Evolutionary conservation across 37 sponge, comb jelly and placozoan species (phyloP).

Genomic region (Geodia barretti): DNA sequence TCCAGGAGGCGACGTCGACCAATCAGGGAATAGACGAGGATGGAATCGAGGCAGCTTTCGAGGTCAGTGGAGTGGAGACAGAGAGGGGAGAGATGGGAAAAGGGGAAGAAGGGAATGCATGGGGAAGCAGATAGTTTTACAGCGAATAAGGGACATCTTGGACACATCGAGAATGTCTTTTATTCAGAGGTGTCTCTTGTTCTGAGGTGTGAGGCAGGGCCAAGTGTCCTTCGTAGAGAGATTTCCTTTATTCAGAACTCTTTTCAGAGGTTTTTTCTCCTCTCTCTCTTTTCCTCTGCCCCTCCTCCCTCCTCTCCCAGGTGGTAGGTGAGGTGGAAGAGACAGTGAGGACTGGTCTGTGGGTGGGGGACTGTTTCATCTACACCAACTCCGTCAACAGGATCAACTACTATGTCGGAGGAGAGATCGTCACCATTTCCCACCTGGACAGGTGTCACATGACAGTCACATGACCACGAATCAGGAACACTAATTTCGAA

Average conservation of each 20-base stretch:
- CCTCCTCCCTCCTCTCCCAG: constrained; percentile 10
- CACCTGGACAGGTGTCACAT: constrained; percentile 85
- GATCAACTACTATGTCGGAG: constrained; percentile 97
- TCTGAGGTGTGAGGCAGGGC: too few relatives aligned
- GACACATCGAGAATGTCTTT: too few relatives aligned
- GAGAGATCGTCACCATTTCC: constrained; percentile 94
- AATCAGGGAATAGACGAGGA: constrained; percentile 84
- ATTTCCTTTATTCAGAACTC: too few relatives aligned
- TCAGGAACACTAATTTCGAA: too few relatives aligned
- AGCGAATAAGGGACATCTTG: too few relatives aligned
- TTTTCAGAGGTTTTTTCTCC: too few relatives aligned
- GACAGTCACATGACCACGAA: not conserved
- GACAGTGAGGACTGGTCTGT: constrained; percentile 78
- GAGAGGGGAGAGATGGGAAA: not conserved
- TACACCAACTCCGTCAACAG: constrained; percentile 92
- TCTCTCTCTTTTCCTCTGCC: too few relatives aligned
- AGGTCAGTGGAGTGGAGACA: constrained; percentile 41
- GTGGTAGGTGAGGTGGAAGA: constrained; percentile 80
- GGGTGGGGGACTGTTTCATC: constrained; percentile 98
- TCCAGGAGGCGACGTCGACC: constrained; percentile 32
- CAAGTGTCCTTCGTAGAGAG: too few relatives aligned
- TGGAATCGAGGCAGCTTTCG: constrained; percentile 87
- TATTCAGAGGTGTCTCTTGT: too few relatives aligned
- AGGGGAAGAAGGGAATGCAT: not conserved
- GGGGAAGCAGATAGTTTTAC: too few relatives aligned